Evolutionary conservation across 1,140 invertebrate genomes (phyloP), one percentile per base, ranked within the genome.

Genomic region (Drosophila orosa): DNA sequence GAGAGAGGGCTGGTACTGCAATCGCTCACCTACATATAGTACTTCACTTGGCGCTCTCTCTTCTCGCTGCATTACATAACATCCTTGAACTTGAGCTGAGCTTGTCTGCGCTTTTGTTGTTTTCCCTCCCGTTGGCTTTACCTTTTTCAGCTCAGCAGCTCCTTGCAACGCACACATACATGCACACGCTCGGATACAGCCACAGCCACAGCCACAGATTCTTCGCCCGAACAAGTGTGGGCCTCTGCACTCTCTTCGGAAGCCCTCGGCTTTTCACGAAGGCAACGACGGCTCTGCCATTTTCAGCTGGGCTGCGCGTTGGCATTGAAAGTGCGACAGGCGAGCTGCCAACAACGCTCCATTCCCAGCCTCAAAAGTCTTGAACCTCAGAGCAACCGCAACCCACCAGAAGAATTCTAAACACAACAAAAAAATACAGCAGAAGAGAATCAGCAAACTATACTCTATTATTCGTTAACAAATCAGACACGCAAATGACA

Each of bases 31-130:
- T 31, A 24, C 56, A 44, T 39, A 27, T 35, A 54, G 50, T 25
- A 69, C 37, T 37, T 37, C 47, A 24, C 17, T 47, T 13, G 31
- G 29, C 25, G 25, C 25, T 31, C 48, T 71, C 65, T 45, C 33
- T 48, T 59, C 69, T 55, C 52, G 61, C 45, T 78, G 67, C 80
- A 85, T 91, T 91, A 75, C 90, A 91, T 91, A 91, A 91, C 84
- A 91, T 90, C 86, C 90, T 91, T 91, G 90, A 91, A 91, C 90
- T 91, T 91, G 81, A 90, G 81, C 79, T 71, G 45, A 71, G 74
- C 79, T 79, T 77, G 75, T 76, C 62, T 73, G 65, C 58, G 63
- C 65, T 73, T 62, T 67, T 79, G 45, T 52, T 27, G 24, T 48
- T 48, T 12, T 48, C 19, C 60, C 60, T 44, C 44, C 56, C 35